Evolutionary conservation across 1,140 invertebrate genomes (phyloP).

Genomic region (Homarus americanus): DNA sequence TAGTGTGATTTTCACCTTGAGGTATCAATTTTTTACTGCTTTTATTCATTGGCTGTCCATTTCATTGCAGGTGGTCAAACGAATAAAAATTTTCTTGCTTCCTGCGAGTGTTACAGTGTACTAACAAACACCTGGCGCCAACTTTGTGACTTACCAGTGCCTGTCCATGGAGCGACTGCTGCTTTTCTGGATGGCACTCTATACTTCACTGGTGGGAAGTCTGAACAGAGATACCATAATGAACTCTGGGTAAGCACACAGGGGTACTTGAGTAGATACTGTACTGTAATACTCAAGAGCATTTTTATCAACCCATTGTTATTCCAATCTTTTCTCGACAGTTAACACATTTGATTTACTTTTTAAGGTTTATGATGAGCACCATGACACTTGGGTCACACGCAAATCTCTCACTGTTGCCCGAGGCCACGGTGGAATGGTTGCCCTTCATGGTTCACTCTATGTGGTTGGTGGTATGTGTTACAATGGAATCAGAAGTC

Average conservation of each 20-base stretch:
- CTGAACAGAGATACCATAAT: constrained; percentile 12
- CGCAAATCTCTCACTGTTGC: constrained; percentile 6
- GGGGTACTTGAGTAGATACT: too few relatives aligned
- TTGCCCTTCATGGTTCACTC: constrained; percentile 45
- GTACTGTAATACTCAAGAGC: not conserved
- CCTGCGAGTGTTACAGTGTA: constrained; percentile 46
- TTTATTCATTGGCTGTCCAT: not conserved
- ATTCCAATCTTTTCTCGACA: too few relatives aligned
- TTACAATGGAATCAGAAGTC: not conserved
- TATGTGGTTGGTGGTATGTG: constrained; percentile 51
- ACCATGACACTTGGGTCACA: constrained; percentile 19
- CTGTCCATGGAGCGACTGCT: constrained; percentile 52
- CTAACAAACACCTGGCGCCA: constrained; percentile 45
- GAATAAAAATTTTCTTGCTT: constrained; percentile 37
- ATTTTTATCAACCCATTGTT: too few relatives aligned
- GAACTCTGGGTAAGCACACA: constrained; percentile 31
- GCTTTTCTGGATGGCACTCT: constrained; percentile 53
- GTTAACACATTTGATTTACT: too few relatives aligned
- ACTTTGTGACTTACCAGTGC: constrained; percentile 31
- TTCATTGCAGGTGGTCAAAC: constrained; percentile 52
- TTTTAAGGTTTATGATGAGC: constrained; percentile 49
- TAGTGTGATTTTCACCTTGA: too few relatives aligned
- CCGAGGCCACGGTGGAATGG: constrained; percentile 49
- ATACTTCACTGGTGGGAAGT: constrained; percentile 50
- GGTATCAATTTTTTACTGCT: too few relatives aligned